Percentiles rank a stretch among this genome's conserved stretches.
phyloP scores from a whole-genome alignment of 2,113 vertebrate genomes.

The Nycticryphes semicollaris region DNA sequence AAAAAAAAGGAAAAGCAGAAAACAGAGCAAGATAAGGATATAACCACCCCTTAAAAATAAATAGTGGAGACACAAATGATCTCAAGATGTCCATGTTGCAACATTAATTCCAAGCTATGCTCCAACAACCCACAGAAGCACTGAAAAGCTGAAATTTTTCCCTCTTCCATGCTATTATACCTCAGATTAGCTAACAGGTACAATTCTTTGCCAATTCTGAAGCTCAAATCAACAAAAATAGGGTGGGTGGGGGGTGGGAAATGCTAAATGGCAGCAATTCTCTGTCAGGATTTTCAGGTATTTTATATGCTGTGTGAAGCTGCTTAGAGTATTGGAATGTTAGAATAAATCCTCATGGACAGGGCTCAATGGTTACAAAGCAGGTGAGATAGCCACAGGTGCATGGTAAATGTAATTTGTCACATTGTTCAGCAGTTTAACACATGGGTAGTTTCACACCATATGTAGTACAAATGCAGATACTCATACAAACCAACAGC shows the following conservation, averaged over 20 bases:
- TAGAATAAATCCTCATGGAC: conserved; percentile 41
- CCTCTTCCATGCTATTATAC: neutral
- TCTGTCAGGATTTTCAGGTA: neutral
- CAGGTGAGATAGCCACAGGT: conserved; percentile 60
- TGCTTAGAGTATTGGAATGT: conserved; percentile 7
- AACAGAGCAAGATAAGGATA: neutral
- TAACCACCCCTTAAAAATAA: neutral
- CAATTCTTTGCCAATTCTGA: neutral
- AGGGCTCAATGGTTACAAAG: conserved; percentile 38
- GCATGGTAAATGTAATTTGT: conserved; percentile 60
- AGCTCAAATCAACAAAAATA: neutral
- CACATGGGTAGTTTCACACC: conserved; percentile 46
- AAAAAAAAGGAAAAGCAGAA: neutral
- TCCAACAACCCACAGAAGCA: neutral
- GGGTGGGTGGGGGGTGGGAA: neutral
- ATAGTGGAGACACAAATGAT: neutral
- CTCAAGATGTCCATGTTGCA: neutral
- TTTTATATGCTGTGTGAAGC: conserved; percentile 7
- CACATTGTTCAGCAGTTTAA: conserved; percentile 56
- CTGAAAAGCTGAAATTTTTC: neutral
- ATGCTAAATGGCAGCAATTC: neutral
- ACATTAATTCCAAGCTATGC: neutral
- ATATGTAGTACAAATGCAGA: conserved; percentile 19
- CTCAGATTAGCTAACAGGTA: neutral
- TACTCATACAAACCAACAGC: neutral